These are phyloP conservation scores for Propithecus coquereli DNA, from an alignment of 2,113 vertebrate species.

Conservation along the genomic window DNA sequence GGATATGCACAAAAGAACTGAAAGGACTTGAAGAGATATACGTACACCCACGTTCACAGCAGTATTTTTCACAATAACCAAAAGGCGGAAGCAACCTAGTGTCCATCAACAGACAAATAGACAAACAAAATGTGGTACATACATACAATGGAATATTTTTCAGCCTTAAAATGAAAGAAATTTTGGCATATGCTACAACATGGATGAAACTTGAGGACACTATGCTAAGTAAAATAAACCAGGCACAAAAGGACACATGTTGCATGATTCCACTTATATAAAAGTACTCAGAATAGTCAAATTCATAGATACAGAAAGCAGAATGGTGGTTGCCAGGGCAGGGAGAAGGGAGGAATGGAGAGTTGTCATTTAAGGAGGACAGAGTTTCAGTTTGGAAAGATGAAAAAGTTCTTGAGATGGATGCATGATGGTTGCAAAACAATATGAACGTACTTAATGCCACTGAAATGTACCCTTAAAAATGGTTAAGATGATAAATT, in stretches of 20 bases:
- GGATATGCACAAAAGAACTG: background rate
- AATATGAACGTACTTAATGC: background rate
- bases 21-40: background rate
- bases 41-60: background rate
- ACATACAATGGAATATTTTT: background rate
- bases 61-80: background rate
- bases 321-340: background rate
- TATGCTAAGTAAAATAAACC: background rate
- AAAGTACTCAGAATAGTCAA: background rate
- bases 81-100: background rate
- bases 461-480: background rate
- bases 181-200: background rate
- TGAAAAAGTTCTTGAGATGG: background rate
- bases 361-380: background rate
- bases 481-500: background rate
- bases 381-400: background rate
- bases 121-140: background rate
- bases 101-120: background rate
- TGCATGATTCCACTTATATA: background rate
- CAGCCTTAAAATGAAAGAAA: background rate
- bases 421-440: background rate
- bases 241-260: background rate
- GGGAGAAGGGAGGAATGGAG: background rate
- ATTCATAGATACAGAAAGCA: background rate
- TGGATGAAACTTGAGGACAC: background rate